Conservation (phyloP, 2,113 vertebrate species). For the Gymnocephalus cernua region DNA sequence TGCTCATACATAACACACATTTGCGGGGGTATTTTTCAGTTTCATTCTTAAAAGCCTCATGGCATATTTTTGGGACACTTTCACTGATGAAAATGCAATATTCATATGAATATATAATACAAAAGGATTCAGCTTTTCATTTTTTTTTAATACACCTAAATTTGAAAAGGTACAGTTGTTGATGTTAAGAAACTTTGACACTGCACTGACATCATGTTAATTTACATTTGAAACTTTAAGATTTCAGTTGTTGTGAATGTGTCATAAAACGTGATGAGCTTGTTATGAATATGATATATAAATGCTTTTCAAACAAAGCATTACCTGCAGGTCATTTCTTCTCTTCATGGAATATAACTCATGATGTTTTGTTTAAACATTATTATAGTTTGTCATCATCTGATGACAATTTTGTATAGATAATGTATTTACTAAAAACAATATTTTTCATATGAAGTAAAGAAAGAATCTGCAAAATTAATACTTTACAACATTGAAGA, state of each 20-base stretch:
- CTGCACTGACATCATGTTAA: background rate
- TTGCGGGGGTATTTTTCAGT: slow-evolving; percentile 12
- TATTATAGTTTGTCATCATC: slow-evolving; percentile 4
- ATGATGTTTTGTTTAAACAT: slow-evolving; percentile 1
- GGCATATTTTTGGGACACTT: slow-evolving; percentile 36
- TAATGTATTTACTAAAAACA: background rate
- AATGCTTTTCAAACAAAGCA: slow-evolving; percentile 7
- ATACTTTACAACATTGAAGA: slow-evolving; percentile 11
- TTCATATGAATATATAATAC: background rate
- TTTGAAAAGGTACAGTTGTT: background rate
- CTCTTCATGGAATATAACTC: slow-evolving; percentile 18
- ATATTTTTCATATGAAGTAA: slow-evolving; percentile 27
- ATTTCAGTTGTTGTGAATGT: background rate
- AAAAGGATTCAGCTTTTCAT: background rate
- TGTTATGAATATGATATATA: background rate
- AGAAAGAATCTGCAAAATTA: background rate
- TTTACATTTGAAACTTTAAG: background rate
- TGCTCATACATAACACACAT: slow-evolving; percentile 38
- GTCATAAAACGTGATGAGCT: slow-evolving; percentile 28
- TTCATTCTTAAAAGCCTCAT: slow-evolving; percentile 3
- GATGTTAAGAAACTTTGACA: background rate
- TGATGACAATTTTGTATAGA: slow-evolving; percentile 1
- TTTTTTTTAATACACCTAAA: background rate
- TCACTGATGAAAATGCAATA: background rate
- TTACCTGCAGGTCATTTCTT: slow-evolving; percentile 6